phyloP scores from a whole-genome alignment of 2,797 vertebrate species.

The Hoplostethus mediterraneus region DNA sequence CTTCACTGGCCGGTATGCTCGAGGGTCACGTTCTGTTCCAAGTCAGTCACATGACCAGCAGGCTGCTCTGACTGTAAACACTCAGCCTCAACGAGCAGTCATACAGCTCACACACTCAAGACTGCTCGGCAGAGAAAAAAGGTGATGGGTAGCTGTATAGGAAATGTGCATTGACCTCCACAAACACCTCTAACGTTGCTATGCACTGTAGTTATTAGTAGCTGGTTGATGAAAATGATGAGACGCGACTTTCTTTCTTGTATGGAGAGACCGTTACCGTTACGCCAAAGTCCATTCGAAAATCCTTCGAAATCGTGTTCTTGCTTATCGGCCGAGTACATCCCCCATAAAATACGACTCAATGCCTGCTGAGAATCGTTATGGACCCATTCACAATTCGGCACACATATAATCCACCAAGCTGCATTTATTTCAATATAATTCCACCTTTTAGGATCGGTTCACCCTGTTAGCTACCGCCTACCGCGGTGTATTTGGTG shows the following conservation, averaged over 20 bases:
- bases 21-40: constrained; percentile 11
- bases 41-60: constrained; percentile 67
- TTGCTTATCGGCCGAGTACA: no score
- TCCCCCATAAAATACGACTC: neutral
- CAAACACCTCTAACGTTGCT: no score
- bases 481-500: neutral
- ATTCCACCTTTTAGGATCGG: no score
- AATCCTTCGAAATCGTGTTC: neutral
- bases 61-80: constrained; percentile 27
- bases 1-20: neutral
- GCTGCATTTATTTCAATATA: rapidly evolving
- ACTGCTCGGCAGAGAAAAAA: no score
- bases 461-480: rapidly evolving
- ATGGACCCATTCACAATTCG: rapidly evolving
- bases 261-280: no score
- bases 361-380: neutral
- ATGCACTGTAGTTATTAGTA: no score
- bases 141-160: no score
- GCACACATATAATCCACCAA: neutral
- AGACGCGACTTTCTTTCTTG: no score
- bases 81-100: no score
- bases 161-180: no score
- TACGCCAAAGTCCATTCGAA: neutral
- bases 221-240: no score
- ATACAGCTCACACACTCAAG: no score